These are phyloP conservation scores for Diadumene lineata DNA, from an alignment of 92 coral and sea anemone species.

Conservation along the genomic window DNA sequence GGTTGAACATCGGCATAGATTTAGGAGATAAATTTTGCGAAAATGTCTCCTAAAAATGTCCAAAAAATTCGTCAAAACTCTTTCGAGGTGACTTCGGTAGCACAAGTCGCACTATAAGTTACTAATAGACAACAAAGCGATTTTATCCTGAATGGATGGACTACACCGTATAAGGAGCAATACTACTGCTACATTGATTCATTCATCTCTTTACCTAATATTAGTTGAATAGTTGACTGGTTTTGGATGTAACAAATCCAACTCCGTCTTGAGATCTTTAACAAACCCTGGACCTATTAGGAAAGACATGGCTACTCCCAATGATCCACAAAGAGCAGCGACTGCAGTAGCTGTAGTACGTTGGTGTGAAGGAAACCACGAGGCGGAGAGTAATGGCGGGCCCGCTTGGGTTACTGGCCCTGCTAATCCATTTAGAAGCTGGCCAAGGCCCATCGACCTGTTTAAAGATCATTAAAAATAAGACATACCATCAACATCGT, in stretches of 20 bases:
- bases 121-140: no score
- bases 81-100: no score
- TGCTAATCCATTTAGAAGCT: conserved; percentile 92
- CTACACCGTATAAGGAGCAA: no score
- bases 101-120: no score
- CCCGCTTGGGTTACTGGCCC: conserved; percentile 99
- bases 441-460: conserved; percentile 98
- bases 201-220: conserved; percentile 32
- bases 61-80: no score
- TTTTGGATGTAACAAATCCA: conserved; percentile 46
- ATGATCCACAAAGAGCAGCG: conserved; percentile 93
- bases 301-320: conserved; percentile 94
- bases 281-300: conserved; percentile 90
- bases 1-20: no score
- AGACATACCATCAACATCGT: no score
- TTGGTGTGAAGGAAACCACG: conserved; percentile 95
- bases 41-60: no score
- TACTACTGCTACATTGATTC: neutral
- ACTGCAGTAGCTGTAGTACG: conserved; percentile 98
- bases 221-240: conserved; percentile 64
- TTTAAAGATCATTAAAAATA: no score
- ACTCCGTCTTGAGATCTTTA: conserved; percentile 61
- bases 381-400: conserved; percentile 90
- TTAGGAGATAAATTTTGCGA: no score
- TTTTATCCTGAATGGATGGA: no score